Base-by-base conservation (phyloP, 2,797 vertebrate genomes). In the Tolypeutes matacus region DNA sequence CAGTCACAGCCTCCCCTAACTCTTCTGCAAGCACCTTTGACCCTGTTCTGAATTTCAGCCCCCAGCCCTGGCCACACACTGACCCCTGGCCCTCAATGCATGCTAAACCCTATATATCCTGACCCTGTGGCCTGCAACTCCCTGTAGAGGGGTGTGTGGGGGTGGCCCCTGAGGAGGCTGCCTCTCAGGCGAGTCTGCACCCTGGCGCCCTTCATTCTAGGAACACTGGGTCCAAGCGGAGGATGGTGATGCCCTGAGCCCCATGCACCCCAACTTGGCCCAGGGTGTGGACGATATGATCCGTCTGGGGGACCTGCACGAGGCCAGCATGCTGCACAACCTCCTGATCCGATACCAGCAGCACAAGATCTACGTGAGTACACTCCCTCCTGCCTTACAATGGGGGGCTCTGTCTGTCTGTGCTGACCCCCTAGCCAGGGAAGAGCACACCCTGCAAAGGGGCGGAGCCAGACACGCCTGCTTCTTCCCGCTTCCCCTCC, bases 261-360 rank as follows among this genome's bases (percentile, higher is more conserved):
- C 98, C 86, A 99, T 99, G 99, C 99, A 99, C 97, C 99, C 99
- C 72, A 99, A 98, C 86, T 99, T 99, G 0, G 98, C 98, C 17
- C 98, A 98, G 13, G 99, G 99, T 0, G 99, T 99, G 82, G 99
- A 99, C 9, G 99, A 99, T 98, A 99, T 99, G 99, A 99, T 99
- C 94, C 39, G 98, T 64, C 98, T 99, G 0, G 99, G 99, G 2
- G 99, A 99, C 75, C 98, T 99, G 76, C 98, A 99, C 0, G 99
- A 99, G 98, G 99, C 99, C 0, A 99, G 99, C 70, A 99, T 99
- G 72, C 99, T 99, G 75, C 99, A 99, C 97, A 99, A 99, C 98
- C 99, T 99, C 64, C 98, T 99, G 96, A 98, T 99, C 87, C 99
- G 99, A 53, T 99, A 99, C 98, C 99, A 98, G 96, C 98, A 99